Evolutionary conservation across 2,888 invertebrate species (phyloP), one percentile per base, ranked within the genome.

Genomic region (Sarcophaga variegata): DNA sequence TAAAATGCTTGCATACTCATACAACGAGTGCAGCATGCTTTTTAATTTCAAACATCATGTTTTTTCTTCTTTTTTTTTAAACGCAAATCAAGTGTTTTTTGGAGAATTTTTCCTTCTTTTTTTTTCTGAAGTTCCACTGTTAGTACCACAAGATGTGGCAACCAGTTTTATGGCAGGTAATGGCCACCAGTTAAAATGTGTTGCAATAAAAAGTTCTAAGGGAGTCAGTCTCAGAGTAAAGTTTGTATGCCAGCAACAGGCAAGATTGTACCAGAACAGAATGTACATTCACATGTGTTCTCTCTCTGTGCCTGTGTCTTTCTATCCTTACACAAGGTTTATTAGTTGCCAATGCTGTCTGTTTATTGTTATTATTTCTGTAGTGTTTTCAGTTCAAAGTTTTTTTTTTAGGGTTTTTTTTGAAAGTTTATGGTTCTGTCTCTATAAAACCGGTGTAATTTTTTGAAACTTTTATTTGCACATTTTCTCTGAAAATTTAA

Each of bases 391-490:
- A 37, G 37, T 37, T 37, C 37, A 37, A 37, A 37, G 37, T 10
- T 5, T 49, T 54, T 10, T 5, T 49, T 54, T 45, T 10, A 37
- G 5, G 25, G 49, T 66, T 77, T 62, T 77, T 62, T 37, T 37
- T 37, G 37, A 6, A 37, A 22, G 67, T 76, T 66, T 71, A 70
- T 22, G 72, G 49, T 67, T 45, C 63, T 69, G 69, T 69, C 54
- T 74, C 49, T 75, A 64, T 25, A n/a, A 67, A 76, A 71, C 45
- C n/a, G 47, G 47, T 67, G 81, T 66, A 82, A 77, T 83, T 79
- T 79, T 79, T 11, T 37, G 37, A 60, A 72, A 64, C 74, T 76
- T 83, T 88, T 86, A 83, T 87, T 88, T 87, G 85, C 77, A 84
- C 85, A 83, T 83, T 86, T 88, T 67, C 60, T 45, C 20, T 62